Evolutionary conservation across 2,888 invertebrate genomes (phyloP).

Genomic region (Drosophila siamana): DNA sequence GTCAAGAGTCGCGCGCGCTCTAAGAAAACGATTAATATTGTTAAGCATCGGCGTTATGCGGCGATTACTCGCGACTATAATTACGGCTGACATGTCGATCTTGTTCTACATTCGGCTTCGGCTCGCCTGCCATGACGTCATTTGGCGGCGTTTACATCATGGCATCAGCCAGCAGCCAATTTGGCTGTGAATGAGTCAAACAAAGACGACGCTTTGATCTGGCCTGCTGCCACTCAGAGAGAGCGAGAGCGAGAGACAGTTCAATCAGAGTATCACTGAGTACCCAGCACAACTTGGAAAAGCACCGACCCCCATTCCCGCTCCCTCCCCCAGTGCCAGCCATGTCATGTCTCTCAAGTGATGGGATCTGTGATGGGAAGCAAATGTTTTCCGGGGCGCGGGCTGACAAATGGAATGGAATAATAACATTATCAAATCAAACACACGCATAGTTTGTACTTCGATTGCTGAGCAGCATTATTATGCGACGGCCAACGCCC

Average conservation of each 20-base stretch:
- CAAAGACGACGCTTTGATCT: conserved; percentile 73
- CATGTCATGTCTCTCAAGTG: conserved; percentile 26
- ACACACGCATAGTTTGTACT: conserved; percentile 38
- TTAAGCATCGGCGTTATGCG: conserved; percentile 29
- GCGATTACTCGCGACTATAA: conserved; percentile 27
- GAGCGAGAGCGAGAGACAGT: too few relatives aligned
- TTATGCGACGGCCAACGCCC: conserved; percentile 44
- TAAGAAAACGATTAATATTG: conserved; percentile 58
- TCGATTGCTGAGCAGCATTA: conserved; percentile 4
- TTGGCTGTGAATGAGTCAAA: conserved; percentile 38
- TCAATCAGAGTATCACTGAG: too few relatives aligned
- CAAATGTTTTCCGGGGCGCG: conserved; percentile 40
- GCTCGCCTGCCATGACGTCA: conserved; percentile 57
- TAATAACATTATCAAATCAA: conserved; percentile 76
- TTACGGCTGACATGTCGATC: conserved; percentile 42
- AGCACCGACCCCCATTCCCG: neutral
- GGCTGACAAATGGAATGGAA: conserved; percentile 63
- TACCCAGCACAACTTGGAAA: too few relatives aligned
- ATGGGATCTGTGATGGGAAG: conserved; percentile 51
- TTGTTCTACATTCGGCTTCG: conserved; percentile 46
- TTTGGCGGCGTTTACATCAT: conserved; percentile 55
- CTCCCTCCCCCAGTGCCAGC: neutral
- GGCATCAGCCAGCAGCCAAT: conserved; percentile 31
- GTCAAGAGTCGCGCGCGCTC: conserved; percentile 33
- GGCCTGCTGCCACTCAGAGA: conserved; percentile 65